phyloP scores from a whole-genome alignment of 2,797 vertebrate genomes.

The Anguilla anguilla region DNA sequence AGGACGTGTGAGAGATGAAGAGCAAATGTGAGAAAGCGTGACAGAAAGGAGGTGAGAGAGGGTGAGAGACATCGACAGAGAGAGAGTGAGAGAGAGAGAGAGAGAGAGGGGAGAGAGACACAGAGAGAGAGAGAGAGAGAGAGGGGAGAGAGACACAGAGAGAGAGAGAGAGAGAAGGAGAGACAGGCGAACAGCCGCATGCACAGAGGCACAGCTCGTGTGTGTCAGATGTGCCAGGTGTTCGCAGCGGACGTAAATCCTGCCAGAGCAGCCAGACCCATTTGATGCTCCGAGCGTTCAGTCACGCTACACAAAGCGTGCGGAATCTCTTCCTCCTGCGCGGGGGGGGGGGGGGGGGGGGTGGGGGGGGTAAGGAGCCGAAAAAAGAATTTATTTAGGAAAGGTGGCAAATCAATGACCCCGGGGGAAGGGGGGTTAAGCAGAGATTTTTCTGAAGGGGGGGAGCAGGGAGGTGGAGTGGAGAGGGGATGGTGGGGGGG shows the following conservation, averaged over 20 bases:
- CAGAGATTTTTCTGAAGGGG: not conserved
- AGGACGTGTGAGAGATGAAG: not conserved
- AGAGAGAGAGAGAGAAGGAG: not conserved
- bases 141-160: not conserved
- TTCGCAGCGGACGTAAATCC: not conserved
- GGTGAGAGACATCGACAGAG: not conserved
- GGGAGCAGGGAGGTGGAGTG: not conserved
- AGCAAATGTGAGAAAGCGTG: not conserved
- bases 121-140: not conserved
- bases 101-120: not conserved
- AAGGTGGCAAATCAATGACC: not conserved
- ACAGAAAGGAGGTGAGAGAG: not conserved
- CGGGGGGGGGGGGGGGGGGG: not conserved
- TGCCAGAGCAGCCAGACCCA: slow-evolving; percentile 20
- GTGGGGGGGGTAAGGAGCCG: not conserved
- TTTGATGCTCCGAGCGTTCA: slow-evolving; percentile 21
- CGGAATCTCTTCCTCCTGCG: slow-evolving; percentile 26
- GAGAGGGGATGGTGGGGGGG: no score
- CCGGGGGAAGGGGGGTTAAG: not conserved
- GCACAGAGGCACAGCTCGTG: not conserved
- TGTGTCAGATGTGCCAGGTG: slow-evolving; percentile 1
- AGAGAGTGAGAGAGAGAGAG: no score
- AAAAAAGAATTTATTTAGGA: not conserved
- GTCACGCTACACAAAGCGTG: slow-evolving; percentile 31
- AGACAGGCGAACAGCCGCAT: not conserved